Evolutionary conservation across 2,113 vertebrate species (phyloP).

Genomic region (Seriola aureovittata): DNA sequence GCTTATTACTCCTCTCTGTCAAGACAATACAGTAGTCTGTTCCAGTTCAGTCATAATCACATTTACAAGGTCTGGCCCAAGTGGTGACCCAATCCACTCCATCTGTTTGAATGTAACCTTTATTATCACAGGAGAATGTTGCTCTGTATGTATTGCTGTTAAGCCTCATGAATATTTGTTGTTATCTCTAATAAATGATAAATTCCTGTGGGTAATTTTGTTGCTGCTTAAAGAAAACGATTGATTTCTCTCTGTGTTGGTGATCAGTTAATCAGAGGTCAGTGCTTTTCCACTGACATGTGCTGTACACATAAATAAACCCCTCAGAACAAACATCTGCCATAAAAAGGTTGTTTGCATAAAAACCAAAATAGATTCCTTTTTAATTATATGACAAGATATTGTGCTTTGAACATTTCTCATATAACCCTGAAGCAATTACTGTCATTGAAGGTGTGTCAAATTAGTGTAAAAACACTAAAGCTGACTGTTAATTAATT

Average conservation of each 20-base stretch:
- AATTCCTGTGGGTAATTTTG: not conserved
- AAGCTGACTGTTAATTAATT: slow-evolving; percentile 76
- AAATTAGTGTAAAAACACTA: slow-evolving; percentile 77
- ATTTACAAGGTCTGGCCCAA: not conserved
- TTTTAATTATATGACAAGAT: slow-evolving; percentile 62
- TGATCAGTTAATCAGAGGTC: slow-evolving; percentile 10
- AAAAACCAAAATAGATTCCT: slow-evolving; percentile 49
- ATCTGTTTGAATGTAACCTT: not conserved
- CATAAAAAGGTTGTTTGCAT: slow-evolving; percentile 36
- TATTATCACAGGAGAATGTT: not conserved
- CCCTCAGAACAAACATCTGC: slow-evolving; percentile 25
- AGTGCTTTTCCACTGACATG: not conserved
- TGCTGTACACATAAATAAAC: slow-evolving; percentile 9
- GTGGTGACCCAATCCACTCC: not conserved
- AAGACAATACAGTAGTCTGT: not conserved
- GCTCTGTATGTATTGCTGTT: not conserved
- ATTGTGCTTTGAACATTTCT: slow-evolving; percentile 70
- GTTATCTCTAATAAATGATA: not conserved
- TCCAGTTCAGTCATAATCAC: not conserved
- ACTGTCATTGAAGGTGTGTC: slow-evolving; percentile 76
- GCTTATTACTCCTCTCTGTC: not conserved
- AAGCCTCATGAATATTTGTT: not conserved
- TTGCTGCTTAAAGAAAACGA: not conserved
- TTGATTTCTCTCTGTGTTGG: not conserved
- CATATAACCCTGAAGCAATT: slow-evolving; percentile 74